Percentiles rank a stretch among this genome's conserved stretches.
phyloP scores from a whole-genome alignment of 2,888 invertebrate genomes.

The Harpalus rubripes region DNA sequence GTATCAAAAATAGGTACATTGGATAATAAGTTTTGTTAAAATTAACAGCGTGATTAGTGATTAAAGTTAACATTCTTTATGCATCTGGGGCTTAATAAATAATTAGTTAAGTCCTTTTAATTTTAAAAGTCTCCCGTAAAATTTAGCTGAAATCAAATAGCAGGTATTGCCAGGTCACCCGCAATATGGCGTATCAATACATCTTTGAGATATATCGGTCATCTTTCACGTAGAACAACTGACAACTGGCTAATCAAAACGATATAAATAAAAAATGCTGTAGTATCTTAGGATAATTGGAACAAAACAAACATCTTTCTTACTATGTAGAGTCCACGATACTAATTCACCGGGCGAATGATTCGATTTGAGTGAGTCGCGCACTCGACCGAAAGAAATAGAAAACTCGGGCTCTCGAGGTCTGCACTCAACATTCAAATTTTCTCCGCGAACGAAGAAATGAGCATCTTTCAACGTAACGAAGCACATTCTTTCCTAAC shows the following conservation, averaged over 20 bases:
- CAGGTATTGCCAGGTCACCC: too few species aligned
- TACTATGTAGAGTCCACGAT: slow-evolving; percentile 4
- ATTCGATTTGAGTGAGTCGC: slow-evolving; percentile 47
- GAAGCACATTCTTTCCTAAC: slow-evolving; percentile 37
- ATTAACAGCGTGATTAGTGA: too few species aligned
- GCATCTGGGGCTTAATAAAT: too few species aligned
- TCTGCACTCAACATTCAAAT: slow-evolving; percentile 32
- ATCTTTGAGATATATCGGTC: too few species aligned
- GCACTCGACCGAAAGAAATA: slow-evolving; percentile 53
- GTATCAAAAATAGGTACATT: too few species aligned
- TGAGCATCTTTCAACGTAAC: slow-evolving; percentile 50
- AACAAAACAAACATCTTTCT: not conserved
- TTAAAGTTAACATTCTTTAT: too few species aligned
- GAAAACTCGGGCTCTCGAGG: slow-evolving; percentile 39
- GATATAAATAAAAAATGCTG: not conserved
- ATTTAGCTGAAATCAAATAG: too few species aligned
- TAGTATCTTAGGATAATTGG: not conserved
- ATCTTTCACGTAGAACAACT: too few species aligned
- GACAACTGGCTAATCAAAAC: not conserved
- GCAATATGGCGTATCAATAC: too few species aligned
- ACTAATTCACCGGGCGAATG: slow-evolving; percentile 49
- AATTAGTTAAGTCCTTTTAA: too few species aligned
- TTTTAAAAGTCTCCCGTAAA: too few species aligned
- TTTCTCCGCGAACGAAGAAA: slow-evolving; percentile 47
- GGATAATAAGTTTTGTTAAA: too few species aligned